phyloP scores from a whole-genome alignment of 2,113 vertebrate species.

The Willisornis vidua region DNA sequence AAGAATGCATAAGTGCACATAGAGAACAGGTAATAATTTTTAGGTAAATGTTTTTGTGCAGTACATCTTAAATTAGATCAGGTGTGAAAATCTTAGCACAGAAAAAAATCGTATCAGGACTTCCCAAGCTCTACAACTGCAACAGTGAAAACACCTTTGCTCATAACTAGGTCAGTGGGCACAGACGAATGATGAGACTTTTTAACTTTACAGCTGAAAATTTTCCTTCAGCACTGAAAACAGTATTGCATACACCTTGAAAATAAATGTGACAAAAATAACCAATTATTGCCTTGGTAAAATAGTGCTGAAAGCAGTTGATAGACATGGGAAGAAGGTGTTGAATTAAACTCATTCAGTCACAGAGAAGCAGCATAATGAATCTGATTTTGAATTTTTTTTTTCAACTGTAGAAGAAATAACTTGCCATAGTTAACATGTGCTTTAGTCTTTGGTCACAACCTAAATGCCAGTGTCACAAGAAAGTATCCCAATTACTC shows the following conservation, averaged over 20 bases:
- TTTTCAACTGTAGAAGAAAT: background rate
- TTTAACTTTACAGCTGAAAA: background rate
- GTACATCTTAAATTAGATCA: background rate
- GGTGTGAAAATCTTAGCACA: background rate
- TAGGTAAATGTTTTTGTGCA: background rate
- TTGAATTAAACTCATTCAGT: background rate
- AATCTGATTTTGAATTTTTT: background rate
- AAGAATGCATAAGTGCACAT: background rate
- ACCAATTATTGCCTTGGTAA: background rate
- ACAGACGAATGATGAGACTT: background rate
- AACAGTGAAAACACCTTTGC: background rate
- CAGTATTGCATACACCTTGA: background rate
- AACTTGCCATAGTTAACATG: background rate
- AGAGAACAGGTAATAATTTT: background rate
- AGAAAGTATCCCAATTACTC: background rate
- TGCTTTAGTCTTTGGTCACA: background rate
- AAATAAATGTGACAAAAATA: background rate
- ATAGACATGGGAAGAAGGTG: background rate
- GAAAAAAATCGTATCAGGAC: background rate
- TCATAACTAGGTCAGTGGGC: background rate
- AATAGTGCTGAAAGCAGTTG: background rate
- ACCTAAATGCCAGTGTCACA: background rate
- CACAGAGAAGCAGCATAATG: background rate
- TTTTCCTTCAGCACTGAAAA: background rate
- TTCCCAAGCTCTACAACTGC: background rate